Base-by-base conservation (phyloP, 1,140 invertebrate species). In the Musca domestica region DNA sequence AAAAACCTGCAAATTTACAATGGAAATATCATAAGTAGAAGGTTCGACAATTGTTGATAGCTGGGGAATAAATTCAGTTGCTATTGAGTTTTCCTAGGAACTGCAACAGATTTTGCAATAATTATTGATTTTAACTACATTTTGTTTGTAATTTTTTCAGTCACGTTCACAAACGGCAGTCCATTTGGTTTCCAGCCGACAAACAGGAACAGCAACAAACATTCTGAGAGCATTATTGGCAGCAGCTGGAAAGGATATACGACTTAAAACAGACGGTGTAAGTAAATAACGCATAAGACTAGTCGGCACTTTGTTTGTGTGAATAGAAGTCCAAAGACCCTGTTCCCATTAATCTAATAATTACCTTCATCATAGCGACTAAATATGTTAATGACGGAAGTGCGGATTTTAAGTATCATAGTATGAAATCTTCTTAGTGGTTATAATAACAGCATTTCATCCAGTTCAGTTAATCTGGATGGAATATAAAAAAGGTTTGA, bases 141-240 rank as follows among this genome's bases (percentile, higher is more conserved):
- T 34, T 67, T 25, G 34, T 25, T 25, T 46, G 25, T 23, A 20
- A 12, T n/a, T 49, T 48, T 64, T 27, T 54, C 71, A 92, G 91
- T 87, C 88, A 71, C 87, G 87, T 56, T 88, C 94, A 76, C 95
- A 97, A 81, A 93, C 94, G 3, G 92, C 95, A 10, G 88, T 98
- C 6, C 95, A 98, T 83, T 83, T 98, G 79, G 93, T 96, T 30
- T 93, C 94, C 61, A 92, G 90, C 52, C 87, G 95, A 75, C 90
- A 94, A 80, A 94, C 92, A 1, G 95, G 94, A 22, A 94, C 93
- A 23, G 93, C 93, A 0, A 92, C 95, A n/a, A 90, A 90, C 65
- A 94, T 96, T 73, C 85, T 97, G 5, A 86, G 95, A 77, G 88
- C 92, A 5, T 83, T 98, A 7, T 84, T 97, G 12, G 88, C 89